Evolutionary conservation across 2,797 vertebrate genomes (phyloP).

Genomic region (Pachyuromys duprasi): DNA sequence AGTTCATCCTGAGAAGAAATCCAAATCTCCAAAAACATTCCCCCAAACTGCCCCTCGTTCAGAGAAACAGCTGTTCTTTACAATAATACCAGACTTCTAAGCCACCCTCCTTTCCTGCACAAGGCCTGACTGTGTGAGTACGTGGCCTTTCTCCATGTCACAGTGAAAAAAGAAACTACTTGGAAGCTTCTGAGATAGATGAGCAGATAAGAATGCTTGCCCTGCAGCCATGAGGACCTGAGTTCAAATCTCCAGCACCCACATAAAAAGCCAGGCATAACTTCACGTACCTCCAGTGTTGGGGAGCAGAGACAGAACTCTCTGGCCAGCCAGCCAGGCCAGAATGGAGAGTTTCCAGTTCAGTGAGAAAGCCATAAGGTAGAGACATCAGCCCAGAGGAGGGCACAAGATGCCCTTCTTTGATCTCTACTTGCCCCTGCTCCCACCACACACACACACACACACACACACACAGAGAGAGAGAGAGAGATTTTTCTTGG

Average conservation of each 20-base stretch:
- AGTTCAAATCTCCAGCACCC: not conserved
- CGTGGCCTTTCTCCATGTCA: not conserved
- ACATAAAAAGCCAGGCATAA: not conserved
- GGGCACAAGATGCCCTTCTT: not conserved
- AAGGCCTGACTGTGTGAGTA: not conserved
- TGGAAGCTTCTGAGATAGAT: not conserved
- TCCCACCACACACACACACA: not conserved
- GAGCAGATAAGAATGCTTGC: not conserved
- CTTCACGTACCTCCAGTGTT: not conserved
- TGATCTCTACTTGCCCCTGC: not conserved
- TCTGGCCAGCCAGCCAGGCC: not conserved
- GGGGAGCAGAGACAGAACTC: not conserved
- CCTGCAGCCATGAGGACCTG: not conserved
- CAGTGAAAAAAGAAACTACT: not conserved
- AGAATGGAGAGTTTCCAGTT: not conserved
- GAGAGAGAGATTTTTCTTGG: not conserved
- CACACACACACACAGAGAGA: not conserved
- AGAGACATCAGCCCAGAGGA: not conserved
- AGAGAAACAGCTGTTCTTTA: constrained; percentile 15
- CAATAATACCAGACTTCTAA: not conserved
- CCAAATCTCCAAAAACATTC: not conserved
- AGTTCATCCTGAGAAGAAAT: constrained; percentile 43
- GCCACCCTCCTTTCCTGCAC: not conserved
- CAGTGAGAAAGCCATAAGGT: not conserved
- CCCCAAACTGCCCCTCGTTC: not conserved